Percentiles rank a stretch among this genome's conserved stretches.
Evolutionary conservation across 2,797 vertebrate species (phyloP).

Genomic region (Melanotaenia nigrans): DNA sequence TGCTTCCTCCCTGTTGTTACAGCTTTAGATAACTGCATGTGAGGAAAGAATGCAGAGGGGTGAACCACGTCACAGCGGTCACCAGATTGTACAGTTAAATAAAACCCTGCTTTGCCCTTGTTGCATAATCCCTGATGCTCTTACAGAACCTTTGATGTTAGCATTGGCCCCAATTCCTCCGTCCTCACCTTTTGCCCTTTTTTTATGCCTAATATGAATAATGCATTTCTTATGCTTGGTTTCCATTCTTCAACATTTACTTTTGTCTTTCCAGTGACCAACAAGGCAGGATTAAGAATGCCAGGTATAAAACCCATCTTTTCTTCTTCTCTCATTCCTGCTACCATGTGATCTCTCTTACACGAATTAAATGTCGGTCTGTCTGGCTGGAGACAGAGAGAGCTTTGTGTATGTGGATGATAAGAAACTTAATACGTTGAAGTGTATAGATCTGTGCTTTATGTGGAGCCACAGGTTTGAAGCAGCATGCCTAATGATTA

Average conservation of each 20-base stretch:
- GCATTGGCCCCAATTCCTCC: conserved; percentile 12
- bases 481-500: conserved; percentile 9
- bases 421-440: conserved; percentile 44
- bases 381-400: conserved; percentile 33
- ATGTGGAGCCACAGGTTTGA: conserved; percentile 19
- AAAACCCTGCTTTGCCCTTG: conserved; percentile 16
- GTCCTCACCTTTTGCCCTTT: neutral
- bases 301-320: conserved; percentile 84
- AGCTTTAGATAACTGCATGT: conserved; percentile 7
- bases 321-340: neutral
- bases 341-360: conserved; percentile 14
- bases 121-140: conserved; percentile 42
- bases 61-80: conserved; percentile 21
- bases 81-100: conserved; percentile 22
- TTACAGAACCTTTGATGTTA: conserved; percentile 29
- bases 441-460: conserved; percentile 25
- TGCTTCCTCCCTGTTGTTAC: conserved; percentile 2
- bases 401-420: conserved; percentile 32
- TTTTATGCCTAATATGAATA: neutral
- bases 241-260: conserved; percentile 51
- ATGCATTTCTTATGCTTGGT: neutral
- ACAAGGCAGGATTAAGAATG: conserved; percentile 97
- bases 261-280: conserved; percentile 85
- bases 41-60: conserved; percentile 4
- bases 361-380: conserved; percentile 41